Base-by-base conservation (phyloP, 53 echinoderm and acorn worm genomes). In the Glandiceps talaboti region DNA sequence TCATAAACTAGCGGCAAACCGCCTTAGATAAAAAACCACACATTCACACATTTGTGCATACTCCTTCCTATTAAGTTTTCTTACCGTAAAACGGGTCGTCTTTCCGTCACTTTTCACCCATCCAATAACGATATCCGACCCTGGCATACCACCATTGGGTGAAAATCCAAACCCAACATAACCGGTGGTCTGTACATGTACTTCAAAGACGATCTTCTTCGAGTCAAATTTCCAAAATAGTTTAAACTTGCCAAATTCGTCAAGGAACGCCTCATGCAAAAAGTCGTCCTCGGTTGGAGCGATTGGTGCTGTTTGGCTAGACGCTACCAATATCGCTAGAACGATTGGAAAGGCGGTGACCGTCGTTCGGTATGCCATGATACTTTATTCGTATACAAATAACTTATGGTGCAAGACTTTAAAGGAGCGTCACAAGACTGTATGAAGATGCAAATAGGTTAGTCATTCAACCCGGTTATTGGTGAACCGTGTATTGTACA, bases 101-200 rank as follows among this genome's bases (percentile, higher is more conserved):
- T 75, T 33, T 33, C 87, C 87, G 31, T 87, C 31, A 26, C 1
- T 26, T 20, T 6, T 45, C 0, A 87, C 87, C 87, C 87, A 87
- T 45, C 87, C 87, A 77, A 83, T 83, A 14, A 83, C 87, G 0
- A 87, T 79, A 64, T 87, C 87, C 30, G 87, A 78, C 33, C 80
- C 80, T 32, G 76, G 33, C 87, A 87, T 87, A 0, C 83, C 83
- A 27, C 87, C 87, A 27, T 72, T 76, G 14, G 83, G 79, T 25
- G 87, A 87, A 45, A 87, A 87, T 10, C 87, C 87, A 28, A 87
- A 79, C 1, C 83, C 87, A 31, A 87, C 83, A 78, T 79, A 87
- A 20, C 87, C 87, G 12, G 30, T 14, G 0, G 87, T 87, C 76
- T 80, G 30, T 25, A 74, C 87, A 0, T 74, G 78, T 6, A 87